Evolutionary conservation across 2,797 vertebrate species (phyloP).

Genomic region (Chelon auratus): DNA sequence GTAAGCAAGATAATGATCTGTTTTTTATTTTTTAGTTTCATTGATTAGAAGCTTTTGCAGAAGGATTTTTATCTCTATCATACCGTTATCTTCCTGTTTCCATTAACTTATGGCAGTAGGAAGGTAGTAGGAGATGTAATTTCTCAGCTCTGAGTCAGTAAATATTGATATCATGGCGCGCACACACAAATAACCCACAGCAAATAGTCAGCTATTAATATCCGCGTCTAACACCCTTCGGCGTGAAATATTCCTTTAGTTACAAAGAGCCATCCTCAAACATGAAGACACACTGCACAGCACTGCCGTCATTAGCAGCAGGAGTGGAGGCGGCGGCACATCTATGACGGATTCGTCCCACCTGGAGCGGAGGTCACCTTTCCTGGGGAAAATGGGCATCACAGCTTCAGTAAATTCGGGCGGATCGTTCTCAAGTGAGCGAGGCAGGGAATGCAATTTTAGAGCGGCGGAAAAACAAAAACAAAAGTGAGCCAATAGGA

Average conservation of each 20-base stretch:
- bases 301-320: conserved; percentile 39
- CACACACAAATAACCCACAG: background rate
- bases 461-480: conserved; percentile 69
- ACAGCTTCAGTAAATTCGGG: conserved; percentile 70
- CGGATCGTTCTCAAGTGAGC: conserved; percentile 68
- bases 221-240: background rate
- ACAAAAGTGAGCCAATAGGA: conserved; percentile 72
- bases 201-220: conserved; percentile 20
- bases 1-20: background rate
- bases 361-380: conserved; percentile 76
- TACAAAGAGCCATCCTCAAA: conserved; percentile 3
- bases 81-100: background rate
- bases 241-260: conserved; percentile 9
- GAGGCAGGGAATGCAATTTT: conserved; percentile 61
- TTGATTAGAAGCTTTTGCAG: background rate
- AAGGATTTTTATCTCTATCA: background rate
- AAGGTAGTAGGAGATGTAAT: background rate
- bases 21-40: background rate
- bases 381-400: conserved; percentile 60
- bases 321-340: conserved; percentile 26
- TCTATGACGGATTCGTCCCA: conserved; percentile 61
- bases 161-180: background rate
- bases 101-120: background rate
- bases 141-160: background rate
- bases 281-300: conserved; percentile 5